Evolutionary conservation across 1,140 invertebrate species (phyloP).

Genomic region (Lerema accius): DNA sequence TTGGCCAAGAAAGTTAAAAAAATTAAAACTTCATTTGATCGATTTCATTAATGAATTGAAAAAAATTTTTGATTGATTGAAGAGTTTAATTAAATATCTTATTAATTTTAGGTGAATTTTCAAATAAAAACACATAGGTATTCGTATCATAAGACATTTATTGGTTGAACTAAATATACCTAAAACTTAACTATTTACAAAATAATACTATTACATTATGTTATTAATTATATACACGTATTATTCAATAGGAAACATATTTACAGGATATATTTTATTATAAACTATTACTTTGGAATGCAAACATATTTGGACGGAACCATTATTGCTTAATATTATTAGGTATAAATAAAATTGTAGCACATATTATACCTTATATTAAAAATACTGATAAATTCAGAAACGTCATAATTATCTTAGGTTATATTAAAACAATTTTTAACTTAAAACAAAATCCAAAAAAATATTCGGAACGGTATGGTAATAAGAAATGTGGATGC

Average conservation of each 20-base stretch:
- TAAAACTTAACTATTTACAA: constrained; percentile 11
- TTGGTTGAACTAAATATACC: constrained; percentile 7
- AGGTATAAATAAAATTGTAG: constrained; percentile 19
- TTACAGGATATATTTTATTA: constrained; percentile 43
- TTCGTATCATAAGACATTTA: constrained; percentile 14
- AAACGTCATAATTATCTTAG: constrained; percentile 11
- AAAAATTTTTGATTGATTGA: too few relatives aligned
- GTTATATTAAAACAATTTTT: neutral
- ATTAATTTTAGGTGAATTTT: neutral
- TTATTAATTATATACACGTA: constrained; percentile 37
- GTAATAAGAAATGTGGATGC: too few relatives aligned
- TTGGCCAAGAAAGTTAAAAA: too few relatives aligned
- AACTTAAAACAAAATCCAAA: too few relatives aligned
- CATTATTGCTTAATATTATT: constrained; percentile 28
- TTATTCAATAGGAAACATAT: constrained; percentile 45
- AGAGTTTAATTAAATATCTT: too few relatives aligned
- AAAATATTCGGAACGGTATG: too few relatives aligned
- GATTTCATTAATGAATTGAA: too few relatives aligned
- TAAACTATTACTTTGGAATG: constrained; percentile 75
- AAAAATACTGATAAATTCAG: constrained; percentile 61
- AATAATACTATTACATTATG: neutral
- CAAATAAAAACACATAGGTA: neutral
- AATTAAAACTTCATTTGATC: too few relatives aligned
- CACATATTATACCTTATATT: constrained; percentile 37
- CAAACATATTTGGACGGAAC: constrained; percentile 73